Percentiles rank a stretch among this genome's conserved stretches.
Evolutionary conservation across 2,888 invertebrate genomes (phyloP).

Genomic region (Rhamnusium bicolor): DNA sequence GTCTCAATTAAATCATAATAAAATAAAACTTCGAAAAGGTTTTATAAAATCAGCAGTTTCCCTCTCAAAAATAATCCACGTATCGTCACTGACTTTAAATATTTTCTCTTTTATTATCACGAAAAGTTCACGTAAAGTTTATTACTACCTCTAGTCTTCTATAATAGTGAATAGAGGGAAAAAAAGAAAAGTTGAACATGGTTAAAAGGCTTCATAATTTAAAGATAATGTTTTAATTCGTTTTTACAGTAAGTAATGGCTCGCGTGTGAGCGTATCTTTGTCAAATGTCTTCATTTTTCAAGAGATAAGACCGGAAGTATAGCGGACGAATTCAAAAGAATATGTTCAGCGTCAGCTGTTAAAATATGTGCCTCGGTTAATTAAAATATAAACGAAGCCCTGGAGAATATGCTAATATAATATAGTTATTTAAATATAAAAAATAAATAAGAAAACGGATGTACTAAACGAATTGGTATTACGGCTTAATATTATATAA

Average conservation of each 20-base stretch:
- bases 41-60: too few species aligned
- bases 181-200: not conserved
- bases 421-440: not conserved
- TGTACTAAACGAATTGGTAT: too few species aligned
- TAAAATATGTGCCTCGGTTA: conserved; percentile 1
- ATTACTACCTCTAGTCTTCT: not conserved
- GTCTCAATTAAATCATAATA: too few species aligned
- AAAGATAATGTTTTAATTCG: conserved; percentile 26
- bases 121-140: not conserved
- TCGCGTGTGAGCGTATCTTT: conserved; percentile 34
- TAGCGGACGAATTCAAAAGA: conserved; percentile 16
- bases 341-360: not conserved
- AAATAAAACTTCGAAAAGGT: too few species aligned
- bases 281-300: conserved; percentile 37
- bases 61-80: not conserved
- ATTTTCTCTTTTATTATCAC: not conserved
- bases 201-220: conserved; percentile 12
- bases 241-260: conserved; percentile 28
- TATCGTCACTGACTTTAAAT: not conserved
- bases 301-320: conserved; percentile 9
- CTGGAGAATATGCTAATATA: not conserved
- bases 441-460: too few species aligned
- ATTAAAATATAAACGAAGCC: conserved; percentile 5
- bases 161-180: not conserved
- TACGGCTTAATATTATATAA: too few species aligned